Base-by-base conservation (phyloP, 53 echinoderm and acorn worm genomes). In the Pentamera pediparva region DNA sequence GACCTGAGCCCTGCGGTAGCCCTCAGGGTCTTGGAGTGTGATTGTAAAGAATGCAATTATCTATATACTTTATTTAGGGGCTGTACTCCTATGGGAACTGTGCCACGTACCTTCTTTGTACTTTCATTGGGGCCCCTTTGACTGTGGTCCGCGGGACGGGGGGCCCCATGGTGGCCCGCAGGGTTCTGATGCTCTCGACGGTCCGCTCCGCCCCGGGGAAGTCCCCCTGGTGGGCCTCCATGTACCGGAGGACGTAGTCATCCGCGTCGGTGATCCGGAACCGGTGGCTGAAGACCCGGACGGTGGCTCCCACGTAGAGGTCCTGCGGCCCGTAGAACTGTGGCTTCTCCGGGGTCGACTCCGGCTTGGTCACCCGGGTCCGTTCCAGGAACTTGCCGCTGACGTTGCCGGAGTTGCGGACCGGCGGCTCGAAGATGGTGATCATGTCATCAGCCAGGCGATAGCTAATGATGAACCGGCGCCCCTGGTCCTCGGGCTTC, bases 361-460 rank as follows among this genome's bases (percentile, higher is more conserved):
- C 60, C 0, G 91, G 91, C 56, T 92, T 91, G 43, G 91, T 91
- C 35, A 92, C 92, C 24, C 98, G 65, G 31, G 91, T 98, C 29
- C 91, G 77, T 77, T 98, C 98, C 8, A 90, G 77, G 89, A 98
- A 98, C 39, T 92, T 98, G 1, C 98, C 98, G 55, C 91, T 85
- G 64, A 98, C 75, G 57, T 89, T 98, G 54, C 98, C 98, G n/a
- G 96, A 96, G 81, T 96, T 96, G 40, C 96, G 91, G 37, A 96
- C 96, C 3, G 96, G 96, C 1, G 96, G 96, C 70, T 96, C 96
- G 55, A 83, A 96, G 78, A 96, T 91, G 54, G 85, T 88, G 83
- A 96, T 86, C 91, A 91, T 96, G 83, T 96, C 96, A 22, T 96
- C 96, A 8, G 96, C 84, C 3, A 96, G 77, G 2, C 91, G 82